Conservation (phyloP, 2,113 vertebrate genomes). For the Takifugu bimaculatus region DNA sequence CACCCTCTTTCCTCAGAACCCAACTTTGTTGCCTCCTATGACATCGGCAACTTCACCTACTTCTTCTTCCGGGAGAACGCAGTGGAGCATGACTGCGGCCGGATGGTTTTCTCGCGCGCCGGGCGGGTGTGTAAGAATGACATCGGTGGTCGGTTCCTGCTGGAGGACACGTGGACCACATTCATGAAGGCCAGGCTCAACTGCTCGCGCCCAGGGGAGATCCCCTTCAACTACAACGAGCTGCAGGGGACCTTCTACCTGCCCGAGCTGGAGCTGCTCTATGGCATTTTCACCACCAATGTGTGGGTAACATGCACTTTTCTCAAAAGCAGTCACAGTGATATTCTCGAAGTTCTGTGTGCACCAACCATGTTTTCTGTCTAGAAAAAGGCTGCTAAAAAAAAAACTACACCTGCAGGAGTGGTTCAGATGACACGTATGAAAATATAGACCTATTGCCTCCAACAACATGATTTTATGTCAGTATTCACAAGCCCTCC, state of each 20-base stretch:
- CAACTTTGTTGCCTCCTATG: slow-evolving; percentile 96
- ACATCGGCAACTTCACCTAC: slow-evolving; percentile 95
- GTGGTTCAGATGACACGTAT: too few relatives aligned
- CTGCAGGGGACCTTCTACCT: slow-evolving; percentile 94
- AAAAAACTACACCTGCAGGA: too few relatives aligned
- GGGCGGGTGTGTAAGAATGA: slow-evolving; percentile 95
- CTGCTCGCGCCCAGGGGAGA: slow-evolving; percentile 93
- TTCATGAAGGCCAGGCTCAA: slow-evolving; percentile 98
- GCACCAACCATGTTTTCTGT: too few relatives aligned
- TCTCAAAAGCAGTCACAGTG: background rate
- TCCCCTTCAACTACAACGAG: slow-evolving; percentile 95
- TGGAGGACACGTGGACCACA: slow-evolving; percentile 98
- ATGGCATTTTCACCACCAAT: slow-evolving; percentile 96
- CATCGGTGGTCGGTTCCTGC: slow-evolving; percentile 90
- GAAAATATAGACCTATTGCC: too few relatives aligned
- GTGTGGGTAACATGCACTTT: slow-evolving; percentile 78
- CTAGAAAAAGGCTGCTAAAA: too few relatives aligned
- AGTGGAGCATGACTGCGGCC: slow-evolving; percentile 93
- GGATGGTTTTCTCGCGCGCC: slow-evolving; percentile 89
- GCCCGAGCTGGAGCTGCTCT: slow-evolving; percentile 91
- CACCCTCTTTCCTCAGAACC: slow-evolving; percentile 77
- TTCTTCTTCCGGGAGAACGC: slow-evolving; percentile 98
- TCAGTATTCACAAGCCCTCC: too few relatives aligned
- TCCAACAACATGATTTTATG: too few relatives aligned
- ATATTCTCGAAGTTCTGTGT: too few relatives aligned